A percentile compares a stretch with the other conserved stretches of the same genome.
Conservation (phyloP, 2,113 vertebrate genomes). For the Malaclemys terrapin region DNA sequence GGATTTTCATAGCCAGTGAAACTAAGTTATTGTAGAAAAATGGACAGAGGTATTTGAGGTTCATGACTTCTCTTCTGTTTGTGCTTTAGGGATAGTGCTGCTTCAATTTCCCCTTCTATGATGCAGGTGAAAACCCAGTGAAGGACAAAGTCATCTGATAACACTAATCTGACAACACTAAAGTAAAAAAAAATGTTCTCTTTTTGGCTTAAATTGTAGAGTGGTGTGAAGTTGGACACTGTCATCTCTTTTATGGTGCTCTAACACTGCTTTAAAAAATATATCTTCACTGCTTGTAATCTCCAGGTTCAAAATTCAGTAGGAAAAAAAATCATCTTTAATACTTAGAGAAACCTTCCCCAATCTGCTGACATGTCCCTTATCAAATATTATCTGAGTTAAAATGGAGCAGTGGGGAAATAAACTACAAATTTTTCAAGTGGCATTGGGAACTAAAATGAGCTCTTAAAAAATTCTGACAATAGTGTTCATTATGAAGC, state of each 20-base stretch:
- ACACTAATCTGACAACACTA: accelerated
- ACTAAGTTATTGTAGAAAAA: slow-evolving; percentile 66
- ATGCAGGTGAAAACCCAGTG: background rate
- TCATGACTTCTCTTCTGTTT: slow-evolving; percentile 51
- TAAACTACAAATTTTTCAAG: background rate
- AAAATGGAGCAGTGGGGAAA: background rate
- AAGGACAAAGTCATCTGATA: background rate
- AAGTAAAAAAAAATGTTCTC: background rate
- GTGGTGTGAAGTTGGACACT: background rate
- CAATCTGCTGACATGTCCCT: background rate
- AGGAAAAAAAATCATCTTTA: background rate
- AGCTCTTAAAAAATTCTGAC: background rate
- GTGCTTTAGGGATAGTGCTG: slow-evolving; percentile 23
- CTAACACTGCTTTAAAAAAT: background rate
- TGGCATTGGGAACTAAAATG: background rate
- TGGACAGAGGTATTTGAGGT: slow-evolving; percentile 37
- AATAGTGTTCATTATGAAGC: background rate
- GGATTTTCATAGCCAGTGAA: slow-evolving; percentile 44
- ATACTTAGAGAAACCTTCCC: background rate
- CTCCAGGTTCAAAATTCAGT: background rate
- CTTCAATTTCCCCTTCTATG: slow-evolving; percentile 29
- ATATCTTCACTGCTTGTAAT: background rate
- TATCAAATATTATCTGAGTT: background rate
- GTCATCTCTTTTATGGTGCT: background rate
- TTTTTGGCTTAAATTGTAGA: background rate